A percentile compares a stretch with the other conserved stretches of the same genome.
Evolutionary conservation across 1,140 invertebrate species (phyloP).

Genomic region (Procambarus clarkii): DNA sequence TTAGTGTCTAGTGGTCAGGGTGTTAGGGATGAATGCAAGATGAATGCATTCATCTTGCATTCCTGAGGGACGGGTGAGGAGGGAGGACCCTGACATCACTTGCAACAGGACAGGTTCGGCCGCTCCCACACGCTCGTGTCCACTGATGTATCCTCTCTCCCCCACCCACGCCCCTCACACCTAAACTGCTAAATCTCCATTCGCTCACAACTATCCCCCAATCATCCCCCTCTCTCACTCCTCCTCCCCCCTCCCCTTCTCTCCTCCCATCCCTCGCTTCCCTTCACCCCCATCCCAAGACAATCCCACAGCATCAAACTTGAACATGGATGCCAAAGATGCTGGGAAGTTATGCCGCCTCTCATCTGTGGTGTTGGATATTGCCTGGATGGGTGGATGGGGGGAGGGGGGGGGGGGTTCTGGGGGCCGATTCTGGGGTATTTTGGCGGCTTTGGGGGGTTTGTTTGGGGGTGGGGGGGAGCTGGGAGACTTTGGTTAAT

Average conservation of each 20-base stretch:
- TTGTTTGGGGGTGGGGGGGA: too few species aligned
- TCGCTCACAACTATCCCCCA: background rate
- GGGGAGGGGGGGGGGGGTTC: too few species aligned
- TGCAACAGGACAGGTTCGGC: constrained; percentile 1
- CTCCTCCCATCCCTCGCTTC: background rate
- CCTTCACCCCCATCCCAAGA: background rate
- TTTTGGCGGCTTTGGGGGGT: too few species aligned
- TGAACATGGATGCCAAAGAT: background rate
- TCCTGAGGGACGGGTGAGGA: background rate
- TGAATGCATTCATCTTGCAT: too few species aligned
- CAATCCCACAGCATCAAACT: background rate
- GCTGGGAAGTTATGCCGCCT: background rate
- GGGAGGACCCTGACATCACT: background rate
- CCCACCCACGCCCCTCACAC: background rate
- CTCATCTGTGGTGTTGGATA: background rate
- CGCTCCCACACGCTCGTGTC: background rate
- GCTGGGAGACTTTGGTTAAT: background rate
- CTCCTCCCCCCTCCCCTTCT: background rate
- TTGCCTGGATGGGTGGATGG: background rate
- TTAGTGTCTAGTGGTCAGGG: too few species aligned
- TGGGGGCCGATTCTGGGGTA: too few species aligned
- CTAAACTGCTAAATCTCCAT: background rate
- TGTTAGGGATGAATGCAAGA: too few species aligned
- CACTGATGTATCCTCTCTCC: background rate
- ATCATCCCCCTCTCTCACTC: background rate